phyloP scores from a whole-genome alignment of 2,888 invertebrate genomes.

The Andricus quercusramuli region DNA sequence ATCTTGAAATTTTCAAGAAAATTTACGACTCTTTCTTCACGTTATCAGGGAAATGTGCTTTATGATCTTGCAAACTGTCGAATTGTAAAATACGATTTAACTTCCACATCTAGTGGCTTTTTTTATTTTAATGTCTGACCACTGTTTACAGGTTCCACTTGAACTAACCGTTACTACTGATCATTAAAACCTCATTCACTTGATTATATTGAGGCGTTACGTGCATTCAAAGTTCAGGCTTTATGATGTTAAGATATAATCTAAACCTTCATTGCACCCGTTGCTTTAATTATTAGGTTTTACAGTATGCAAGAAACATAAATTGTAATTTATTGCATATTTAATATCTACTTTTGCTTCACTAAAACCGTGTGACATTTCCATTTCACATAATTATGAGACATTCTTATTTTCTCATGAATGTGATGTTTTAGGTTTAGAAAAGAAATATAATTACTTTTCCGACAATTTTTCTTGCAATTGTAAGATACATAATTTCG shows the following conservation, averaged over 20 bases:
- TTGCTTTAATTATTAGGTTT: slow-evolving; percentile 21
- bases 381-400: neutral
- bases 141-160: neutral
- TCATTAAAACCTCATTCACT: slow-evolving; percentile 20
- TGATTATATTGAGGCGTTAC: slow-evolving; percentile 17
- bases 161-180: slow-evolving; percentile 1
- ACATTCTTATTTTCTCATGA: neutral
- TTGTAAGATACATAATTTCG: neutral
- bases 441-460: neutral
- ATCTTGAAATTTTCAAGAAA: neutral
- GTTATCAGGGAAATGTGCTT: neutral
- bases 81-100: slow-evolving; percentile 29
- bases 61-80: slow-evolving; percentile 6
- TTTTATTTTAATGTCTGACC: slow-evolving; percentile 10
- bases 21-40: neutral
- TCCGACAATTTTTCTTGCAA: neutral
- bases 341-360: slow-evolving; percentile 14
- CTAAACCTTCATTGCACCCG: slow-evolving; percentile 12
- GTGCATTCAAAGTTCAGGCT: neutral
- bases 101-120: neutral
- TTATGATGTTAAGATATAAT: slow-evolving; percentile 31
- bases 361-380: slow-evolving; percentile 20
- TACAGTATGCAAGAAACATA: slow-evolving; percentile 13
- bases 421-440: no score
- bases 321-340: slow-evolving; percentile 19